Evolutionary conservation across 2,113 vertebrate genomes (phyloP).

Genomic region (Scalopus aquaticus): DNA sequence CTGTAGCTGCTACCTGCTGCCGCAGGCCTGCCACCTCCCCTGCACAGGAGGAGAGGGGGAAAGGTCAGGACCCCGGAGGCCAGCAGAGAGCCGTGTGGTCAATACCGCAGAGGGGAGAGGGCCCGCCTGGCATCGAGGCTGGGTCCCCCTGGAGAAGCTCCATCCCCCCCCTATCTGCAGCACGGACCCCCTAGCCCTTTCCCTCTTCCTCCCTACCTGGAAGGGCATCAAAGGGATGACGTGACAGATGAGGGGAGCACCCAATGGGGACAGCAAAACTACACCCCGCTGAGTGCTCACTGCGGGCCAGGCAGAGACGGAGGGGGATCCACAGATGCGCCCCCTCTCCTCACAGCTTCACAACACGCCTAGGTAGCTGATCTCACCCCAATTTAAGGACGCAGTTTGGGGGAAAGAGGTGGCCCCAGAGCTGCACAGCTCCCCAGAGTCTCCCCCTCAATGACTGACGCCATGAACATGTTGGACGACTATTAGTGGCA

Average conservation of each 20-base stretch:
- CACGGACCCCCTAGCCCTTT: neutral
- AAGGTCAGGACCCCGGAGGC: neutral
- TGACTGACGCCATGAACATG: neutral
- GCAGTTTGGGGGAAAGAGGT: neutral
- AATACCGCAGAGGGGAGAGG: neutral
- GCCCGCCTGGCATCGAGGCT: neutral
- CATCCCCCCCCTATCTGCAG: neutral
- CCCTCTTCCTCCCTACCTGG: neutral
- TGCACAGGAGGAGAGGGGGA: constrained; percentile 49
- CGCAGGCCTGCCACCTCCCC: constrained; percentile 86
- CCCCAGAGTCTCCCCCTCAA: neutral
- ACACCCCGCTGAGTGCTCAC: neutral
- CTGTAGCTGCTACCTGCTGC: constrained; percentile 79
- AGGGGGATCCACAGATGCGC: too few relatives aligned
- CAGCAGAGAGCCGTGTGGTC: neutral
- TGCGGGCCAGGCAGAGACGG: neutral
- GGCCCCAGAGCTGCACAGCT: neutral
- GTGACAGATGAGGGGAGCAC: neutral
- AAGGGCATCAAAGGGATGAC: neutral
- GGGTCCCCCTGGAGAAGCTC: neutral
- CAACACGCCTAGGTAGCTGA: accelerated
- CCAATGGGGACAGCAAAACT: neutral
- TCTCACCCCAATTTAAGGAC: neutral
- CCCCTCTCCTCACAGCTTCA: too few relatives aligned
- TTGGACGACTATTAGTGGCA: neutral